Percentiles rank a stretch among this genome's conserved stretches.
Conservation (phyloP, 2,888 invertebrate species). For the Nephrotoma guestfalica region DNA sequence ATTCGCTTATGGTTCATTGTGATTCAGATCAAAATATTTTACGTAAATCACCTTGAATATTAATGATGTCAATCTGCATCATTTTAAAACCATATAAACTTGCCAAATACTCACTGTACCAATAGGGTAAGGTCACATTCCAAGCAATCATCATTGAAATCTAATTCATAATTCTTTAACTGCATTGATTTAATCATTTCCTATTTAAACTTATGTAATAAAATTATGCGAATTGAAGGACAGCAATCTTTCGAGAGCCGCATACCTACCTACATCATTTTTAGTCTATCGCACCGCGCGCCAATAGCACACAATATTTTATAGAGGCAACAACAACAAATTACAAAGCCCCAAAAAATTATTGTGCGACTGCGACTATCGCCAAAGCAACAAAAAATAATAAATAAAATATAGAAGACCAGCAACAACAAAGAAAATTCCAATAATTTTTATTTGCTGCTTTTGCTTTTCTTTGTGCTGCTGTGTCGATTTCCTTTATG, state of each 20-base stretch:
- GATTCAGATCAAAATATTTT: neutral
- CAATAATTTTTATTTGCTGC: neutral
- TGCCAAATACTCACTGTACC: neutral
- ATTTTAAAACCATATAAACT: neutral
- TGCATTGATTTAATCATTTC: neutral
- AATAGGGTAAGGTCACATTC: neutral
- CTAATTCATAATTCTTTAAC: neutral
- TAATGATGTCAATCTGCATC: neutral
- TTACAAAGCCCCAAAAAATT: neutral
- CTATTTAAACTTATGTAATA: neutral
- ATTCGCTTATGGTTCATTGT: neutral
- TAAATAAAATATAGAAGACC: neutral
- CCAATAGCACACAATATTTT: neutral
- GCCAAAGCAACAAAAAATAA: neutral
- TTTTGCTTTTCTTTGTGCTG: neutral
- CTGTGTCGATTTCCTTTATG: neutral
- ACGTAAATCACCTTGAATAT: neutral
- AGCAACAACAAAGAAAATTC: neutral
- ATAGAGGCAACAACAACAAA: neutral
- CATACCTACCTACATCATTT: neutral
- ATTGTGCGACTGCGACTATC: neutral
- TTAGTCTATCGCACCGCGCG: neutral
- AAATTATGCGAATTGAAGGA: neutral
- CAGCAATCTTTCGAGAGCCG: neutral
- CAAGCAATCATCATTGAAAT: neutral